A percentile compares a stretch with the other conserved stretches of the same genome.
phyloP scores from a whole-genome alignment of 2,888 invertebrate genomes.

The Drosophila affinis region DNA sequence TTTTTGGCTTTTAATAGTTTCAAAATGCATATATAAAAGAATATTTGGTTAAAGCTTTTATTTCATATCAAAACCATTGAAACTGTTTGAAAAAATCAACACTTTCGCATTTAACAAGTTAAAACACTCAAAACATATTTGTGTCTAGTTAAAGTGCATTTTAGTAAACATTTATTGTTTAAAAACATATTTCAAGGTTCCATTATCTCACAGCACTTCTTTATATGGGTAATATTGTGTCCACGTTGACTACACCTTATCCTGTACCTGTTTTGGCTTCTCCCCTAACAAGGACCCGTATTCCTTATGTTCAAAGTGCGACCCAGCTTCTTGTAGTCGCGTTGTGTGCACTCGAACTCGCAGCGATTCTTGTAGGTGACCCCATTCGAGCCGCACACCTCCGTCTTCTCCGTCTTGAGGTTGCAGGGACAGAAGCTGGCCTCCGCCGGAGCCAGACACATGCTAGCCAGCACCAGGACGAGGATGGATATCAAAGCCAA shows the following conservation, averaged over 20 bases:
- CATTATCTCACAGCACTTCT: constrained; percentile 21
- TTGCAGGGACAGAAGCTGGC: constrained; percentile 90
- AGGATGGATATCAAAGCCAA: constrained; percentile 54
- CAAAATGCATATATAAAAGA: too few species aligned
- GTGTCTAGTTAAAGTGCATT: too few species aligned
- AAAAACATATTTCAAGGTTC: not conserved
- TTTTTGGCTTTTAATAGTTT: too few species aligned
- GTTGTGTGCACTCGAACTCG: constrained; percentile 93
- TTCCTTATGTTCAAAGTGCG: constrained; percentile 69
- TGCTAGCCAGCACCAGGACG: constrained; percentile 38
- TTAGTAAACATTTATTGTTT: not conserved
- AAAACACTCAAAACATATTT: too few species aligned
- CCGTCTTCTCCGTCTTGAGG: constrained; percentile 88
- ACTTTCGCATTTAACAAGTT: too few species aligned
- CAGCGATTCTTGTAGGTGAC: constrained; percentile 97
- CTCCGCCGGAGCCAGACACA: constrained; percentile 56
- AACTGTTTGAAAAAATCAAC: too few species aligned
- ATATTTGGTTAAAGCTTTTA: too few species aligned
- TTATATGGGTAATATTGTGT: not conserved
- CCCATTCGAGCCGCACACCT: constrained; percentile 96
- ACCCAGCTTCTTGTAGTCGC: constrained; percentile 74
- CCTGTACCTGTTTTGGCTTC: not conserved
- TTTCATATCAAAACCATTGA: too few species aligned
- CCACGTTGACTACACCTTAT: too few species aligned
- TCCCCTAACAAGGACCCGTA: constrained; percentile 63